These are phyloP conservation scores for Heteromurus nitidus DNA, from an alignment of 2,888 invertebrate genomes.

Conservation along the genomic window DNA sequence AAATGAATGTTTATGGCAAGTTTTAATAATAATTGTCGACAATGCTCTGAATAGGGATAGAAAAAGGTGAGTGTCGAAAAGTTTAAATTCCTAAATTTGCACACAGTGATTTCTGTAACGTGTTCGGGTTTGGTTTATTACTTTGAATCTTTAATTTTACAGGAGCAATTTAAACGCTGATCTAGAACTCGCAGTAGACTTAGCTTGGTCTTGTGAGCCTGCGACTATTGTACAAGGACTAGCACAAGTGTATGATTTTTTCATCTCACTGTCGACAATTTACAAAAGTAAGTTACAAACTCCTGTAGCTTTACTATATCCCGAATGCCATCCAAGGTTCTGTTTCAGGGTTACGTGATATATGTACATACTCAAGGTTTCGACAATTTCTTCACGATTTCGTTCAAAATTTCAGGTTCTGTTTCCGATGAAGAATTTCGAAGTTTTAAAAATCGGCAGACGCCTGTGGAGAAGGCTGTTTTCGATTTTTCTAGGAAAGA, in stretches of 20 bases:
- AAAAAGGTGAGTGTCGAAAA: conserved; percentile 72
- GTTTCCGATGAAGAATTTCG: conserved; percentile 57
- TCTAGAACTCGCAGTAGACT: conserved; percentile 78
- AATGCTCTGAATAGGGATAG: conserved; percentile 75
- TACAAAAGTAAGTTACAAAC: conserved; percentile 76
- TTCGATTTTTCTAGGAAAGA: conserved; percentile 71
- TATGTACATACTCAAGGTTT: conserved; percentile 9
- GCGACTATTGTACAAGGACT: conserved; percentile 81
- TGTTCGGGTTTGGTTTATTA: no score
- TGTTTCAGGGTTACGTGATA: no score
- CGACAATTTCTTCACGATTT: neutral
- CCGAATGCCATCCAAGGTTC: no score
- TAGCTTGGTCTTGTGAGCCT: conserved; percentile 82
- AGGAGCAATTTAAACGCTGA: conserved; percentile 71
- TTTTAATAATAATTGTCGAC: conserved; percentile 76
- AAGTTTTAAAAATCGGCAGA: conserved; percentile 58
- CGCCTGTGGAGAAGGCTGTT: conserved; percentile 64
- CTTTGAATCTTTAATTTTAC: neutral
- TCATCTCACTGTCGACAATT: conserved; percentile 81
- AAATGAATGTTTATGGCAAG: conserved; percentile 76
- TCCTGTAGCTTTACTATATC: no score
- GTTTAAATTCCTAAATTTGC: no score
- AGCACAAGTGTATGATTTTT: conserved; percentile 81
- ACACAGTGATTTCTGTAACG: no score
- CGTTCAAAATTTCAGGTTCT: conserved; percentile 49